Evolutionary conservation across 2,113 vertebrate genomes (phyloP), one percentile per base, ranked within the genome.

Genomic region (Martes martes): DNA sequence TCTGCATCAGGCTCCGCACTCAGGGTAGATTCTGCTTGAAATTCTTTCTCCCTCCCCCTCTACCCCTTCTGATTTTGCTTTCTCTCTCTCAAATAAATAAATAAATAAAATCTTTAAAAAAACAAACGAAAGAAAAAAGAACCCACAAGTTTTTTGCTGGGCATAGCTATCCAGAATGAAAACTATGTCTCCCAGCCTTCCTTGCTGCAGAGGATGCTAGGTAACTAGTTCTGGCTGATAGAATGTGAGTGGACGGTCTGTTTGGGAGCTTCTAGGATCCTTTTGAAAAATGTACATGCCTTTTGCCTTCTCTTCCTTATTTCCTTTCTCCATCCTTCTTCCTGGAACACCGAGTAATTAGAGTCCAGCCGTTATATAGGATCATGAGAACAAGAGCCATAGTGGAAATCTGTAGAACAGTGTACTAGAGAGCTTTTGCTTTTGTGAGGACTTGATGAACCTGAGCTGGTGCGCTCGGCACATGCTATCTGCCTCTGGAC

Each of bases 211-310:
- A 86, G 63, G 11, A 31, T 18, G 21, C 63, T 42, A n/a, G 47
- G 50, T 61, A 74, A 67, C 84, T 33, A 67, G 63, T 69, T 96
- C 21, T 67, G 76, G 50, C 57, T 83, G 50, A 59, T 31, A 57
- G 84, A 89, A 55, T 61, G 50, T 78, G 39, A 71, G 15, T 47
- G 78, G 33, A 76, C 57, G n/a, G 15, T 24, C 73, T 93, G 31
- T 31, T 87, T 55, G 67, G 61, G 31, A 36, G 28, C 26, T 89
- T 78, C 31, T 10, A 39, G 65, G 19, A 47, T 92, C 11, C 31
- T 95, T 96, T 92, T 36, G n/a, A 52, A 87, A 89, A 71, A n/a
- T 1, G 1, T 59, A 33, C 52, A n/a, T 83, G 24, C 33, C n/a
- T n/a, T 59, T 71, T 67, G 31, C 26, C 33, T 24, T 50, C 0